Evolutionary conservation across 2,888 invertebrate genomes (phyloP).

Genomic region (Prosapia bicincta): DNA sequence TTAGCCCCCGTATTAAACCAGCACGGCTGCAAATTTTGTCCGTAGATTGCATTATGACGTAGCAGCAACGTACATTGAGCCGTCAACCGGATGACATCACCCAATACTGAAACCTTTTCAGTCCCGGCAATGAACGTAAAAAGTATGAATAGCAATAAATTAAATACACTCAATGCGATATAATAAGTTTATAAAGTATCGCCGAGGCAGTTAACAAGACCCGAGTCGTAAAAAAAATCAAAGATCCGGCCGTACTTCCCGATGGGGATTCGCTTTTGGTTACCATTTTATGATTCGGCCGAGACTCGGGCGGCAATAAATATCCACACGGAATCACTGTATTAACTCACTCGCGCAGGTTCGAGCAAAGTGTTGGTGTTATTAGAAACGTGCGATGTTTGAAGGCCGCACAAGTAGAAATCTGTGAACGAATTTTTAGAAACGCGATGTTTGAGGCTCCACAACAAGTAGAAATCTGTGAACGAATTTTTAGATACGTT

Average conservation of each 20-base stretch:
- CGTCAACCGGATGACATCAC: neutral
- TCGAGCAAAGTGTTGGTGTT: too few species aligned
- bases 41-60: too few species aligned
- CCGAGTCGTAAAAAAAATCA: neutral
- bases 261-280: neutral
- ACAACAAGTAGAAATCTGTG: too few species aligned
- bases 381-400: too few species aligned
- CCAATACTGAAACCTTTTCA: too few species aligned
- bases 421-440: too few species aligned
- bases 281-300: neutral
- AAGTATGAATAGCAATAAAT: neutral
- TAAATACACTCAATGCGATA: neutral
- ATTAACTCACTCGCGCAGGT: too few species aligned
- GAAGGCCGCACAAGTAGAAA: too few species aligned
- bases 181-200: neutral
- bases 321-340: neutral
- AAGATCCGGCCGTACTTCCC: neutral
- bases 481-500: too few species aligned
- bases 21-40: too few species aligned
- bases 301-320: neutral
- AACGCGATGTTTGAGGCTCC: too few species aligned
- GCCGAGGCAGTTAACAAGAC: neutral
- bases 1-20: too few species aligned
- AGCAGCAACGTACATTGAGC: neutral
- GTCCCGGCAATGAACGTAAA: neutral